Base-by-base conservation (phyloP, 1,140 invertebrate species). In the Akabosia matsudoensis region DNA sequence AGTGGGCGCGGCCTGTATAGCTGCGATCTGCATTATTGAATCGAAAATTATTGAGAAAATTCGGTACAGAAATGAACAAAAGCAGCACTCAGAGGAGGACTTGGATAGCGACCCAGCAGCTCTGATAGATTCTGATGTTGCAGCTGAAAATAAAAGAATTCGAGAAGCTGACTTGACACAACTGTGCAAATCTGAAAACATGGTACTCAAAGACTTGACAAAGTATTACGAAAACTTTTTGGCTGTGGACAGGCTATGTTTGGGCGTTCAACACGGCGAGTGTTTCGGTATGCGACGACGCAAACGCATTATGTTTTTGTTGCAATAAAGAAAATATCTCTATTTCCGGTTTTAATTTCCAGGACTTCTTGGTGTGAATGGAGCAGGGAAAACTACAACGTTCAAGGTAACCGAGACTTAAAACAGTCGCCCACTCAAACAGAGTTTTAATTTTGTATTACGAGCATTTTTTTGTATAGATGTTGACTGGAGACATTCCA, bases 271-370 rank as follows among this genome's bases (percentile, higher is more conserved):
- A 10, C 79, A 84, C 28, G 87, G 87, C 7, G 91, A 97, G 86
- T 97, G 94, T 83, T 97, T 97, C 84, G 95, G 95, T 0, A 64
- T 18, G 37, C 37, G n/a, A n/a, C n/a, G n/a, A n/a, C n/a, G n/a
- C n/a, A n/a, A n/a, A n/a, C n/a, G n/a, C n/a, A n/a, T n/a, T n/a
- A n/a, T n/a, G n/a, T n/a, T n/a, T n/a, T n/a, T n/a, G n/a, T n/a
- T n/a, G n/a, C n/a, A n/a, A n/a, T n/a, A n/a, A n/a, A n/a, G n/a
- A n/a, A n/a, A n/a, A n/a, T n/a, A n/a, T n/a, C n/a, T n/a, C n/a
- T n/a, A n/a, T n/a, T n/a, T n/a, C n/a, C n/a, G n/a, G n/a, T n/a
- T n/a, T n/a, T n/a, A n/a, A n/a, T n/a, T 45, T 45, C 7, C 18
- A 45, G 37, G 37, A 7, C 85, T 97, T 10, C 37, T 45, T 45